Evolutionary conservation across 2,888 invertebrate species (phyloP).

Genomic region (Melolontha melolontha): DNA sequence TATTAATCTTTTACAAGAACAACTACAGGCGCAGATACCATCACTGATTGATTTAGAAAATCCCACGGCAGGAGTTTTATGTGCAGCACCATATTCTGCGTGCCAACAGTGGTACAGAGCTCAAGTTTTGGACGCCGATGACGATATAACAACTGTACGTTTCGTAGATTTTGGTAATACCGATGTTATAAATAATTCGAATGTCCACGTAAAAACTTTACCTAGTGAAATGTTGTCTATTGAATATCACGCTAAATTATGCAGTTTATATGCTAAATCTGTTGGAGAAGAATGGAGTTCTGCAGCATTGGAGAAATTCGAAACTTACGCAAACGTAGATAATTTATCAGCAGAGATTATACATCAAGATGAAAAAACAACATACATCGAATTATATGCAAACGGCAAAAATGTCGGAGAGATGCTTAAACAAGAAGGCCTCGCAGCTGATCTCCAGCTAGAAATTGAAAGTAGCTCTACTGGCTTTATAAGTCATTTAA

Average conservation of each 20-base stretch:
- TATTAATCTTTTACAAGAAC: conserved; percentile 73
- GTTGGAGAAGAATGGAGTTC: conserved; percentile 75
- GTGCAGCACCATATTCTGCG: conserved; percentile 83
- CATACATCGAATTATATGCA: conserved; percentile 75
- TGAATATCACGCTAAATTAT: conserved; percentile 72
- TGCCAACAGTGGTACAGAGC: conserved; percentile 95
- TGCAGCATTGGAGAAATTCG: conserved; percentile 71
- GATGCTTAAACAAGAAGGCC: conserved; percentile 70
- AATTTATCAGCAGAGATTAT: conserved; percentile 50
- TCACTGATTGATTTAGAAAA: conserved; percentile 68
- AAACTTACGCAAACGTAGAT: conserved; percentile 55
- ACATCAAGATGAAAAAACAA: conserved; percentile 70
- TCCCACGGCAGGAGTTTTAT: conserved; percentile 73
- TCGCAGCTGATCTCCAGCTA: conserved; percentile 64
- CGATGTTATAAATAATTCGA: conserved; percentile 76
- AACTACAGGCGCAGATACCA: conserved; percentile 71
- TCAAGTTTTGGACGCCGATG: conserved; percentile 82
- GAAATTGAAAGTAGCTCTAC: conserved; percentile 57
- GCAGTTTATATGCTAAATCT: conserved; percentile 77
- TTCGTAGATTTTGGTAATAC: conserved; percentile 86
- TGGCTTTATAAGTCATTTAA: conserved; percentile 76
- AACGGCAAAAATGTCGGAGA: conserved; percentile 73
- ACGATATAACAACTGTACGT: conserved; percentile 80
- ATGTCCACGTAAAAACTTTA: conserved; percentile 72
- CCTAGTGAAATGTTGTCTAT: conserved; percentile 71